Percentiles rank a stretch among this genome's conserved stretches.
Evolutionary conservation across 2,113 vertebrate genomes (phyloP).

Genomic region (Tetrao urogallus): DNA sequence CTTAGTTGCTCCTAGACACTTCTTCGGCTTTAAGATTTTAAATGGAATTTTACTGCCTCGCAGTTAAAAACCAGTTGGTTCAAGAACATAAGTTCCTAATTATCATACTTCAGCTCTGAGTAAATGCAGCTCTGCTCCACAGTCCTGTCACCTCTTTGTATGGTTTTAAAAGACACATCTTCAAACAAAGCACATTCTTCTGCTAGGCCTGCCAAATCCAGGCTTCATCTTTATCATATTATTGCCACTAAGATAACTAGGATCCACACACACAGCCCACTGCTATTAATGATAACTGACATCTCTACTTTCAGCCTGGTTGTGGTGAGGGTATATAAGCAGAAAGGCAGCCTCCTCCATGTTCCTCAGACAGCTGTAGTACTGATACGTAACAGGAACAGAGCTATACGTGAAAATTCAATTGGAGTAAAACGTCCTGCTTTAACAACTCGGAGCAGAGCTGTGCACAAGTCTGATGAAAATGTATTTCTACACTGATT

Average conservation of each 20-base stretch:
- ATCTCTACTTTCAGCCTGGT: not conserved
- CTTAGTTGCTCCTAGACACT: not conserved
- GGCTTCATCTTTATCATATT: not conserved
- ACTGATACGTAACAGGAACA: not conserved
- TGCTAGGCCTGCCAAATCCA: not conserved
- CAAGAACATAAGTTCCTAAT: not conserved
- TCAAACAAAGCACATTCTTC: not conserved
- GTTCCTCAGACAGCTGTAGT: fast-evolving
- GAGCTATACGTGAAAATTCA: not conserved
- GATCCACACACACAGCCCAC: not conserved
- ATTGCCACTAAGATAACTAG: not conserved
- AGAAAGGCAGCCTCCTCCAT: not conserved
- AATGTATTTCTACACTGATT: not conserved
- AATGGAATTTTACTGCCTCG: not conserved
- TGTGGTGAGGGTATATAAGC: not conserved
- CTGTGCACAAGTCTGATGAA: not conserved
- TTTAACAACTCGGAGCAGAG: not conserved
- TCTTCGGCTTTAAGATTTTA: not conserved
- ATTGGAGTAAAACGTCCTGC: not conserved
- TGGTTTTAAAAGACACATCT: not conserved
- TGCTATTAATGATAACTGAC: not conserved
- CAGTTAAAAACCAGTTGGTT: not conserved
- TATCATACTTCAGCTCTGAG: not conserved
- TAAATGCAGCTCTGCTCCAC: not conserved
- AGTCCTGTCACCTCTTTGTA: not conserved